These are phyloP conservation scores for Cryptoleucopteryx plumbea DNA, from an alignment of 2,113 vertebrate species.

Conservation along the genomic window DNA sequence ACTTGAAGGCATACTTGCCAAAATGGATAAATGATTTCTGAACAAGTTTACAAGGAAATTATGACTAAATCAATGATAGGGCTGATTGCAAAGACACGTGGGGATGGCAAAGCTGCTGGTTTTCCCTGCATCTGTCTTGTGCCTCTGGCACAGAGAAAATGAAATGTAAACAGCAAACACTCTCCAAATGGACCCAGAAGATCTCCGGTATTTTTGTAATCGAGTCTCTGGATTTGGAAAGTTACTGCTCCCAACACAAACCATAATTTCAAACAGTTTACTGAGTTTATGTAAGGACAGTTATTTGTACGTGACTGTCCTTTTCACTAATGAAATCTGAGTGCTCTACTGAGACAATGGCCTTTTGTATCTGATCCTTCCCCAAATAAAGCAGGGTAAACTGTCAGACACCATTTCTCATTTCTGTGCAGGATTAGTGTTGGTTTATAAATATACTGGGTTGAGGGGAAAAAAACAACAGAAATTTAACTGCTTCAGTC, in stretches of 20 bases:
- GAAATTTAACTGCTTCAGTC: neutral
- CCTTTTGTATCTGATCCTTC: neutral
- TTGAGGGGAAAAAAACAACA: neutral
- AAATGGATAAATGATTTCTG: neutral
- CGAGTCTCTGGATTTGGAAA: neutral
- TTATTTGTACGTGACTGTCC: neutral
- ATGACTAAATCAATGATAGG: neutral
- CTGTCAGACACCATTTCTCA: neutral
- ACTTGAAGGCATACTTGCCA: neutral
- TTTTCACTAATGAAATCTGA: neutral
- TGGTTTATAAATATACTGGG: neutral
- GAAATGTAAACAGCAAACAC: neutral
- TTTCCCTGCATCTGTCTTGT: neutral
- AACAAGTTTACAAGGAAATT: conserved; percentile 6
- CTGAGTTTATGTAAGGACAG: neutral
- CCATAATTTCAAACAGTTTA: neutral
- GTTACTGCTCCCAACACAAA: neutral
- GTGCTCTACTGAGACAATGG: neutral
- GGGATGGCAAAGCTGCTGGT: neutral
- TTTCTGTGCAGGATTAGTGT: neutral
- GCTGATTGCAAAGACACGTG: neutral
- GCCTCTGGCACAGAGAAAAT: neutral
- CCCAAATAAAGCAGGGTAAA: neutral
- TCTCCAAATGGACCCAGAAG: neutral
- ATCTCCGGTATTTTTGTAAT: neutral